Base-by-base conservation (phyloP, 2,888 invertebrate genomes). In the Malacosoma neustria region DNA sequence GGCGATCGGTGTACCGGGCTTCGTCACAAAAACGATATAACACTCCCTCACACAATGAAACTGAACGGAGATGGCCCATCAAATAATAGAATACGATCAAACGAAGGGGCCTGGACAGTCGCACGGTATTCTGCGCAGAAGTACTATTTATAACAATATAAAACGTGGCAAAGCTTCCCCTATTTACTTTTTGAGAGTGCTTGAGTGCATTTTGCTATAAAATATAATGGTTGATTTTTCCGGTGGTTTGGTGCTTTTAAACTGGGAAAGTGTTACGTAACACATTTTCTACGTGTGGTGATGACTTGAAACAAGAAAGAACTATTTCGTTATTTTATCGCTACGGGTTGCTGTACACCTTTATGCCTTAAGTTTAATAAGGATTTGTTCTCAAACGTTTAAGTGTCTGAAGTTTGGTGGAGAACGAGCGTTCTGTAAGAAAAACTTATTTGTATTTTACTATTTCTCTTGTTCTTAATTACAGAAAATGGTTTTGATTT, bases 11-110 rank as follows among this genome's bases (percentile, higher is more conserved):
- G 48, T 53, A 48, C 41, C 45, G 37, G 42, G 48, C 11, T 13
- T 30, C 11, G 33, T 31, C 31, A 33, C 33, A 35, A 37, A 32
- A 35, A 30, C 33, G 29, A 32, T 11, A 29, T 30, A 40, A 46
- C 51, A 59, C 53, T 57, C 53, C 51, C 61, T 51, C 57, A 57
- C 71, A 69, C 74, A 71, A 69, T 68, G 65, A 69, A 52, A 49
- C 54, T 54, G 61, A 80, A 80, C 84, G 84, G 84, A 84, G 82
- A 66, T 84, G 68, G 72, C 64, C 76, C 64, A 84, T 84, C 84
- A 84, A 76, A 75, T 81, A 76, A 81, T 79, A 69, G 72, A 71
- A 51, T 52, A 51, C 62, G 56, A 71, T 63, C 64, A 54, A 59
- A 54, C 61, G 63, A 66, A 77, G 84, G 82, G 84, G 81, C 75